A percentile compares a stretch with the other conserved stretches of the same genome.
These are phyloP conservation scores for Ischnura elegans DNA, from an alignment of 2,888 invertebrate species.

Conservation along the genomic window DNA sequence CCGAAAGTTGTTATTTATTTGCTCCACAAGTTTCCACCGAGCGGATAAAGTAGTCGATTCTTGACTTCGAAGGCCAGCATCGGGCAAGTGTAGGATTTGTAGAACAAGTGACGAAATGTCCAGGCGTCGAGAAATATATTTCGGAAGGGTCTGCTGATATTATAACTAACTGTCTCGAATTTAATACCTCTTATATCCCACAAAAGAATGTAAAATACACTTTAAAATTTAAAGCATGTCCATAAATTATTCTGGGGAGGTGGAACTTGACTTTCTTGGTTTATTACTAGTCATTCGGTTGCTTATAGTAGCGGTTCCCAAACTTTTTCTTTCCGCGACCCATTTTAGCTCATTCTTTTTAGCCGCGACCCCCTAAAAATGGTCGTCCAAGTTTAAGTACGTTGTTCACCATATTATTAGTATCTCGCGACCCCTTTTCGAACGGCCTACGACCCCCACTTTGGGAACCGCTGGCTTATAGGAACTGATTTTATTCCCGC, in stretches of 20 bases:
- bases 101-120: slow-evolving; percentile 5
- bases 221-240: slow-evolving; percentile 34
- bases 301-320: no score
- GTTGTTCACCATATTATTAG: no score
- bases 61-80: background rate
- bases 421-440: no score
- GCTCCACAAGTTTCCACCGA: no score
- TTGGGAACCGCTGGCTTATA: no score
- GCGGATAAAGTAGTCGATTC: background rate
- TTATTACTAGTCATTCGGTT: no score
- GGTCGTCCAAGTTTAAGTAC: no score
- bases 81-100: background rate
- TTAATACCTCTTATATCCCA: background rate
- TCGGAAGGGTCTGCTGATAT: background rate
- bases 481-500: background rate
- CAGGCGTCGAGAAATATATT: background rate
- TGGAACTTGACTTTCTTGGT: no score
- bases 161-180: background rate
- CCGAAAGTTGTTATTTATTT: background rate
- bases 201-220: background rate
- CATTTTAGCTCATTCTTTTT: no score
- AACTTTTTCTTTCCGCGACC: no score
- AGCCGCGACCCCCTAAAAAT: no score
- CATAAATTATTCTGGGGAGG: background rate
- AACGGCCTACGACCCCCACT: no score